phyloP scores from a whole-genome alignment of 2,797 vertebrate genomes.

The Oreonectes daqikongensis region DNA sequence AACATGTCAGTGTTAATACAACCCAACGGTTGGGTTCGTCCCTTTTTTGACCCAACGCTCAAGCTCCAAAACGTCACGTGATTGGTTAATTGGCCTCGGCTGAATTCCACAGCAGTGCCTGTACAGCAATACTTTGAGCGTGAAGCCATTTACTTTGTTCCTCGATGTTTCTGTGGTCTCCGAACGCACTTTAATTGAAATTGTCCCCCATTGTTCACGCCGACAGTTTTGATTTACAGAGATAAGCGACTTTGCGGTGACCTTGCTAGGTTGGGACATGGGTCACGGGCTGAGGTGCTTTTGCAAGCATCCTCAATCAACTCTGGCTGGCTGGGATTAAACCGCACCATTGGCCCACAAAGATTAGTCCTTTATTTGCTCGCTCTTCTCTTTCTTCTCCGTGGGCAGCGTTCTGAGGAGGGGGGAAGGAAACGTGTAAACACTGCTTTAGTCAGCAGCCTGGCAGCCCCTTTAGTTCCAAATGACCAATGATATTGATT shows the following conservation, averaged over 20 bases:
- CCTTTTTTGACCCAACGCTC: not conserved
- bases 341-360: conserved; percentile 51
- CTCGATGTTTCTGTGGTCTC: conserved; percentile 38
- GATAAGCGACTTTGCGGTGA: conserved; percentile 69
- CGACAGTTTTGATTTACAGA: conserved; percentile 76
- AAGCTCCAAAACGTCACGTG: not conserved
- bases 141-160: conserved; percentile 14
- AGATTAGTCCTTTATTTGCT: conserved; percentile 55
- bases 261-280: conserved; percentile 68
- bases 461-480: conserved; percentile 70
- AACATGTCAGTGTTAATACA: too few relatives aligned
- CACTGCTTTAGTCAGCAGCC: conserved; percentile 71
- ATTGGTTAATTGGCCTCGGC: not conserved
- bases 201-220: conserved; percentile 69
- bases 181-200: conserved; percentile 70
- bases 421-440: conserved; percentile 68
- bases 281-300: conserved; percentile 63
- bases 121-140: not conserved
- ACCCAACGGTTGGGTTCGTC: too few relatives aligned
- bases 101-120: conserved; percentile 3
- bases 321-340: conserved; percentile 53
- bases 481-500: conserved; percentile 77
- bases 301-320: conserved; percentile 57
- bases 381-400: conserved; percentile 51
- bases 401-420: conserved; percentile 47